Percentiles rank a stretch among this genome's conserved stretches.
Conservation (phyloP, 2,888 invertebrate species). For the Eledona agricola region DNA sequence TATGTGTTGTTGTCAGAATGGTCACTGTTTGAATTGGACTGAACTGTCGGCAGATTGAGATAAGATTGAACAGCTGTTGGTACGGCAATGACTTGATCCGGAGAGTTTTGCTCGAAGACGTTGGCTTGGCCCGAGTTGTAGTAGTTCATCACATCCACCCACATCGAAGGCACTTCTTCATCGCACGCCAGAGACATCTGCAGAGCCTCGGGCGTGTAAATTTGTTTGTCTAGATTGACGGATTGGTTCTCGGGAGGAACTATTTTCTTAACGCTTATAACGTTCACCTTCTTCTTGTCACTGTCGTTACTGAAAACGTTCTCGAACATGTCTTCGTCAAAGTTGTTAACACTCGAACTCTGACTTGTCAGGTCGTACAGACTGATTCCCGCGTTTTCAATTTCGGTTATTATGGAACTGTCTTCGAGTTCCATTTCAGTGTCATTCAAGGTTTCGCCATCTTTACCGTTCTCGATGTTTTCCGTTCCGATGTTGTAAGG, state of each 20-base stretch:
- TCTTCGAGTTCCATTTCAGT: slow-evolving; percentile 58
- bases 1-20: slow-evolving; percentile 14
- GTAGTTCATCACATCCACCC: slow-evolving; percentile 78
- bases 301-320: slow-evolving; percentile 35
- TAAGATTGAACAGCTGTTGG: slow-evolving; percentile 75
- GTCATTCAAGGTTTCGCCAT: slow-evolving; percentile 57
- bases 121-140: slow-evolving; percentile 73
- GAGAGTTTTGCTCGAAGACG: slow-evolving; percentile 66
- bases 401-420: slow-evolving; percentile 60
- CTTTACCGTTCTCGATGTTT: slow-evolving; percentile 58
- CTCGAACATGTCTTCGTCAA: slow-evolving; percentile 49
- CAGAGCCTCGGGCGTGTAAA: slow-evolving; percentile 68
- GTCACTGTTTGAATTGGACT: slow-evolving; percentile 38
- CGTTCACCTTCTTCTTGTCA: slow-evolving; percentile 43
- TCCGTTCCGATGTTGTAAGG: slow-evolving; percentile 61
- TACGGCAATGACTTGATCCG: slow-evolving; percentile 67
- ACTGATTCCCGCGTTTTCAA: slow-evolving; percentile 59
- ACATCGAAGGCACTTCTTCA: slow-evolving; percentile 77
- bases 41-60: slow-evolving; percentile 53
- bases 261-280: slow-evolving; percentile 50
- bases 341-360: slow-evolving; percentile 44
- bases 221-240: slow-evolving; percentile 51
- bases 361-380: slow-evolving; percentile 52
- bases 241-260: slow-evolving; percentile 32
- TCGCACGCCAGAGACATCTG: slow-evolving; percentile 79